Base-by-base conservation (phyloP, 2,797 vertebrate genomes). In the Erithacus rubecula region DNA sequence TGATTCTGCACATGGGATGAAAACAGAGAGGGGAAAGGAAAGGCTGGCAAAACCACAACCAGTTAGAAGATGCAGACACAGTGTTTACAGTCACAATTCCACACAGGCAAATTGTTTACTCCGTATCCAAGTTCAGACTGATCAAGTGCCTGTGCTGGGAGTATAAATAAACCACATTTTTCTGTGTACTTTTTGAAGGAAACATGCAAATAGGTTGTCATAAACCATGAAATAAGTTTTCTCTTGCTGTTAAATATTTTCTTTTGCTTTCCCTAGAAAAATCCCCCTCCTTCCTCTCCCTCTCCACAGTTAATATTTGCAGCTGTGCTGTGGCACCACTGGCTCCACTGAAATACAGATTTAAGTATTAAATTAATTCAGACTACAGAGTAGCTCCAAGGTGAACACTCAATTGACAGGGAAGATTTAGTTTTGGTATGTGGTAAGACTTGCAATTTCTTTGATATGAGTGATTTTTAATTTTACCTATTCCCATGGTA, bases 21-120 rank as follows among this genome's bases (percentile, higher is more conserved):
- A 83, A 89, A 87, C 41, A 82, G 29, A 47, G 69, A 23, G 12
- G 47, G 59, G 44, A 14, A 44, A 32, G 53, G 24, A 83, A 83
- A 74, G 52, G 52, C 70, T 78, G 74, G 59, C 64, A 94, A 74
- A 83, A 27, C 6, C 55, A 74, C 43, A 82, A 62, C 59, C 18
- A 69, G 53, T 58, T 27, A 83, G 83, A 21, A 77, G 49, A 82
- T 62, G 95, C 69, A 89, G 19, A 58, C 29, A 67, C 15, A 53
- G 95, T 46, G 59, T 89, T 89, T 93, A 71, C 49, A 90, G 93
- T 26, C 49, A 84, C 86, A 69, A 79, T 89, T 97, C 93, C 94
- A 91, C 58, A 49, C 64, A 90, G 37, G 76, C 62, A 65, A 86
- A 52, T 37, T 78, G 44, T 95, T 92, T 83, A 51, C 32, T 37